Evolutionary conservation across 2,888 invertebrate species (phyloP), one percentile per base, ranked within the genome.

Genomic region (Boloria selene): DNA sequence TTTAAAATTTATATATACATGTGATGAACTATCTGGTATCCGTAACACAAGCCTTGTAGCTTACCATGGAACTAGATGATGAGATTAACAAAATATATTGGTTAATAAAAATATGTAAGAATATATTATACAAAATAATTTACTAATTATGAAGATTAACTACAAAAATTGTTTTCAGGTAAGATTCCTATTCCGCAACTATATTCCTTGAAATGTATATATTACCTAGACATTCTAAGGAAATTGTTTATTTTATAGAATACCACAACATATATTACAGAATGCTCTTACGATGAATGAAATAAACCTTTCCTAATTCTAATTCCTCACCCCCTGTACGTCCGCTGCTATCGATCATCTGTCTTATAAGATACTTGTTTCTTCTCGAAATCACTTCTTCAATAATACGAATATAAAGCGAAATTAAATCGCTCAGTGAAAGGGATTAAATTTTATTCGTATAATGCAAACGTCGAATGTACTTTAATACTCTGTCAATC

Each of bases 351-450:
- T 56, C 45, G 13, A 56, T 45, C 45, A 45, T 26, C 56, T 22
- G 22, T 22, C 16, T 26, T 56, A 56, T 45, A 45, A 45, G 56
- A 44, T 45, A 22, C 45, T 22, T 56, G 44, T 56, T 4, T 38
- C 31, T 38, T 10, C 10, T 49, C 47, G 47, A 16, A 38, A 26
- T 16, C 6, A 54, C 42, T 17, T 56, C 31, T 38, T 50, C 59
- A 38, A 49, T 38, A 31, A 38, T 38, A 38, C 31, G 31, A 17
- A 50, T 59, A 59, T 49, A 49, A 56, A 50, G 13, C 38, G 31
- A 59, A 59, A 59, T 59, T 59, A 59, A 59, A 50, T 59, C 38
- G 59, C 49, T 59, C 59, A 59, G 47, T 59, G 59, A 31, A 18
- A 18, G 31, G 22, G 26, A 56, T 26, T 10, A 50, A 38, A 59